Evolutionary conservation across 1,140 invertebrate genomes (phyloP).

Genomic region (Belonocnema kinseyi): DNA sequence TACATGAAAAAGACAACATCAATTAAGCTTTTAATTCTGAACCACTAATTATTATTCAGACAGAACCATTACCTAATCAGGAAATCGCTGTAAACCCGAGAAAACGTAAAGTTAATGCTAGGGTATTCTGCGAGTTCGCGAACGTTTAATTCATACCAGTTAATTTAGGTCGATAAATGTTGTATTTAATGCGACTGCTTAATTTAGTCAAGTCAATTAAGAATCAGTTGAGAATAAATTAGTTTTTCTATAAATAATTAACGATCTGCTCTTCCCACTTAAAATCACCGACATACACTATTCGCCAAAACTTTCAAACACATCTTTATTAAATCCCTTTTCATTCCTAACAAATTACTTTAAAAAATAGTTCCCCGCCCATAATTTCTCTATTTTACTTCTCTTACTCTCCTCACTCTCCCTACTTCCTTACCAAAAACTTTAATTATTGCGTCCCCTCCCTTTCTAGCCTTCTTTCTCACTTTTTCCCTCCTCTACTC

Average conservation of each 20-base stretch:
- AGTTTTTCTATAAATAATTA: background rate
- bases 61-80: background rate
- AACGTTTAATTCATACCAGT: constrained; percentile 2
- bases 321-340: background rate
- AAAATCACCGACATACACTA: background rate
- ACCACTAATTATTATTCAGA: background rate
- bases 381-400: too few species aligned
- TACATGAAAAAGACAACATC: background rate
- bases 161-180: background rate
- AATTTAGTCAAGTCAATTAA: background rate
- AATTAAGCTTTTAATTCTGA: background rate
- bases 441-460: too few species aligned
- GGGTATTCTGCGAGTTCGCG: background rate
- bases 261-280: constrained; percentile 1
- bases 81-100: background rate
- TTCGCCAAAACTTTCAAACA: constrained; percentile 1
- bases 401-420: too few species aligned
- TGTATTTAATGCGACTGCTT: background rate
- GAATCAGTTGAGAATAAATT: background rate
- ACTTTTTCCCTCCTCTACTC: too few species aligned
- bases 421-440: too few species aligned
- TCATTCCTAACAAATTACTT: background rate
- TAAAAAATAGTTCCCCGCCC: too few species aligned
- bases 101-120: background rate
- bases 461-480: too few species aligned